A percentile compares a stretch with the other conserved stretches of the same genome.
Evolutionary conservation across 2,888 invertebrate genomes (phyloP).

Genomic region (Tetragonisca angustula): DNA sequence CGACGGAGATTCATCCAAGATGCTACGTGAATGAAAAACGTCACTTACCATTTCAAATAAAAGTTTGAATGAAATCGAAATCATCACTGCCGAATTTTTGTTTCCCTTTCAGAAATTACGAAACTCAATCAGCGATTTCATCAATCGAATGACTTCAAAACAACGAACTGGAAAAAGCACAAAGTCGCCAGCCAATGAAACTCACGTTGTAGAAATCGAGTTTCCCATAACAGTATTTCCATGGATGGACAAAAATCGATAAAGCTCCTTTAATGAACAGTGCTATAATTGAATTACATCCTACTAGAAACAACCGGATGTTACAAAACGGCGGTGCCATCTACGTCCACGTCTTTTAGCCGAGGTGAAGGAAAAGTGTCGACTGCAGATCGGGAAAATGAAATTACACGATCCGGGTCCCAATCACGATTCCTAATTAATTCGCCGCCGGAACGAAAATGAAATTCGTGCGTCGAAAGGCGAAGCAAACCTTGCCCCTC

Average conservation of each 20-base stretch:
- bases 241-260: background rate
- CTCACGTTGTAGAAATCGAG: background rate
- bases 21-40: background rate
- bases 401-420: background rate
- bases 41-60: background rate
- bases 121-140: background rate
- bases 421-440: constrained; percentile 32
- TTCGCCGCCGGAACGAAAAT: constrained; percentile 15
- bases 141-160: too few relatives aligned
- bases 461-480: constrained; percentile 16
- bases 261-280: background rate
- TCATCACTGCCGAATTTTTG: background rate
- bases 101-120: background rate
- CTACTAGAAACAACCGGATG: background rate
- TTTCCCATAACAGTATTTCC: background rate
- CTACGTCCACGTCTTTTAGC: background rate
- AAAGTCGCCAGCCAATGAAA: too few relatives aligned
- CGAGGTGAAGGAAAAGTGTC: too few relatives aligned
- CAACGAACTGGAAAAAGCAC: too few relatives aligned
- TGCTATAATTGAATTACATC: background rate
- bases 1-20: background rate
- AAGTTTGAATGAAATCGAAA: too few relatives aligned
- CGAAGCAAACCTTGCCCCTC: background rate
- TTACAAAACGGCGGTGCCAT: background rate
- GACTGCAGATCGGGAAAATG: background rate